Conservation (phyloP, 2,113 vertebrate genomes). For the Meleagris gallopavo region DNA sequence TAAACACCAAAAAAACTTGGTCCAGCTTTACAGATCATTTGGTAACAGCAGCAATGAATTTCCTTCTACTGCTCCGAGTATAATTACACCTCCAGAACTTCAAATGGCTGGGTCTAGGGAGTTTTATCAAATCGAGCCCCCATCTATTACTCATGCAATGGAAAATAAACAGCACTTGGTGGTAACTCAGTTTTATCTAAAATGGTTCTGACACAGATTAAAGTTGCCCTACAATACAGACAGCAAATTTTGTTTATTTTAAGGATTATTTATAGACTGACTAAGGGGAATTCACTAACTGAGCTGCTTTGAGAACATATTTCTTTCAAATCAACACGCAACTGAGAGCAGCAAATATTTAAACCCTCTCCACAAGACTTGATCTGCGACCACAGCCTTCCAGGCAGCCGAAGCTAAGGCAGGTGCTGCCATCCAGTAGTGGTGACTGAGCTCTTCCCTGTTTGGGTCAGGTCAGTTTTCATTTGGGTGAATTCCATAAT, state of each 20-base stretch:
- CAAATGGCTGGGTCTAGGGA: neutral
- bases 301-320: conserved; percentile 49
- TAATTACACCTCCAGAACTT: neutral
- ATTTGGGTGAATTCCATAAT: neutral
- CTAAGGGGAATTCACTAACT: conserved; percentile 26
- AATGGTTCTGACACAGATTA: neutral
- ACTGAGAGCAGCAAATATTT: neutral
- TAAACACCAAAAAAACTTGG: neutral
- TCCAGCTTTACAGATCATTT: neutral
- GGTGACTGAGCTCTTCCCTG: neutral
- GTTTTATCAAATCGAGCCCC: neutral
- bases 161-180: neutral
- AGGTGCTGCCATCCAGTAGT: neutral
- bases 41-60: neutral
- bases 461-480: neutral
- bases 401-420: neutral
- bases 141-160: neutral
- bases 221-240: neutral
- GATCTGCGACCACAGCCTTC: neutral
- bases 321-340: conserved; percentile 28
- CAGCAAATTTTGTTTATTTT: conserved; percentile 6
- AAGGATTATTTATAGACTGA: conserved; percentile 61
- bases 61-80: too few species aligned
- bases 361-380: neutral
- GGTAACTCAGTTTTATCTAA: neutral